A percentile compares a stretch with the other conserved stretches of the same genome.
Conservation (phyloP, 2,888 invertebrate species). For the Agonopterix subpropinquella region DNA sequence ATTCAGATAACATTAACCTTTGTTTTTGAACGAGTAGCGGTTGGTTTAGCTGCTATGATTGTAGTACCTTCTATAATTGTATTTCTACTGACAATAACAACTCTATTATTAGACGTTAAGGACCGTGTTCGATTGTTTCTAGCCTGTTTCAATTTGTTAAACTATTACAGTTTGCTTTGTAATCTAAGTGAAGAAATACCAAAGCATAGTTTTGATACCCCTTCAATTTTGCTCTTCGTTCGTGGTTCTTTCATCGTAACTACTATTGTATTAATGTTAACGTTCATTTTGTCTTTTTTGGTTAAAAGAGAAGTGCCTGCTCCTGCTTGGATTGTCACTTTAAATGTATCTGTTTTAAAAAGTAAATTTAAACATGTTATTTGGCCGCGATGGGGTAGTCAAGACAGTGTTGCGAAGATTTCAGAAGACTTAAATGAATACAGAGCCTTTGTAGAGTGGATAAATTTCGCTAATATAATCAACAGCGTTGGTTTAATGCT, state of each 20-base stretch:
- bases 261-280: slow-evolving; percentile 17
- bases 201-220: slow-evolving; percentile 20
- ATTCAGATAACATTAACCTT: slow-evolving; percentile 27
- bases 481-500: slow-evolving; percentile 16
- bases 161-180: slow-evolving; percentile 27
- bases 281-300: slow-evolving; percentile 11
- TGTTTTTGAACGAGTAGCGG: slow-evolving; percentile 32
- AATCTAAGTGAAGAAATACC: slow-evolving; percentile 26
- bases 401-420: slow-evolving; percentile 14
- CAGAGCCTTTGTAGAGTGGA: slow-evolving; percentile 25
- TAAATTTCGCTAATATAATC: slow-evolving; percentile 25
- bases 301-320: no score
- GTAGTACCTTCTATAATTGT: slow-evolving; percentile 31
- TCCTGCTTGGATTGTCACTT: slow-evolving; percentile 16
- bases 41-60: slow-evolving; percentile 24
- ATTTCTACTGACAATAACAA: slow-evolving; percentile 21
- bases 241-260: slow-evolving; percentile 30
- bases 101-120: slow-evolving; percentile 24
- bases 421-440: slow-evolving; percentile 5
- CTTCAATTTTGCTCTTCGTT: slow-evolving; percentile 32
- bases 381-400: slow-evolving; percentile 8
- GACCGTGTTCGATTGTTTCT: slow-evolving; percentile 22
- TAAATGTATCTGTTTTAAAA: slow-evolving; percentile 12
- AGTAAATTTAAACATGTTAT: slow-evolving; percentile 15
- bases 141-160: slow-evolving; percentile 26